Percentiles rank a stretch among this genome's conserved stretches.
phyloP scores from a whole-genome alignment of 2,113 vertebrate species.

The Caranx melampygus region DNA sequence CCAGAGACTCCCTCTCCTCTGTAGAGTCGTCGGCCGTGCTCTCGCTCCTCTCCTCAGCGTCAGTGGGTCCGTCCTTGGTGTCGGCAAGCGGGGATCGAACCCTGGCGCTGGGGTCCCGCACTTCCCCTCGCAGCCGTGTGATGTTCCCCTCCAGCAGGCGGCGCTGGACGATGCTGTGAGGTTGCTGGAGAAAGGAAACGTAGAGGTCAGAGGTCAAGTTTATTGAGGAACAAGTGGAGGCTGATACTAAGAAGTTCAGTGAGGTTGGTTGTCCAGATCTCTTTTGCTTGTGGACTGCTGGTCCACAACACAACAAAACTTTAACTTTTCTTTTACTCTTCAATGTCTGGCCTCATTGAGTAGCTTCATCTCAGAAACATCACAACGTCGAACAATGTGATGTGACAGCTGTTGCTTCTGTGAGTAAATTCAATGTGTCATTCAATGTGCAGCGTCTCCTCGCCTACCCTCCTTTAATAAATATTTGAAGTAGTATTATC shows the following conservation, averaged over 20 bases:
- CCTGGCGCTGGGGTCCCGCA: conserved; percentile 67
- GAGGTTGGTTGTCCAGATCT: background rate
- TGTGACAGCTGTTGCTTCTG: too few relatives aligned
- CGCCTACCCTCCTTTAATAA: background rate
- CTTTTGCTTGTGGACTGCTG: background rate
- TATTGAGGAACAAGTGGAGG: background rate
- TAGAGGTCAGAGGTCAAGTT: background rate
- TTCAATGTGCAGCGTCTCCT: background rate
- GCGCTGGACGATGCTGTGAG: conserved; percentile 92
- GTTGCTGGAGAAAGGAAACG: conserved; percentile 85
- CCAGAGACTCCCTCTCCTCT: conserved; percentile 83
- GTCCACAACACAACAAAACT: background rate
- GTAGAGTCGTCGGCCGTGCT: conserved; percentile 84
- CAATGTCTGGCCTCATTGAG: too few relatives aligned
- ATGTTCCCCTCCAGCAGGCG: conserved; percentile 91
- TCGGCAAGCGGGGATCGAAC: conserved; percentile 85
- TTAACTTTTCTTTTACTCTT: too few relatives aligned
- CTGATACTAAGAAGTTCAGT: background rate
- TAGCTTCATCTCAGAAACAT: too few relatives aligned
- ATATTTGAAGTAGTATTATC: conserved; percentile 7
- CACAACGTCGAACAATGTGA: too few relatives aligned
- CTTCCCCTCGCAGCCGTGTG: conserved; percentile 82
- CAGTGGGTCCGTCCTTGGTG: conserved; percentile 72
- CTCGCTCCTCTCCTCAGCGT: conserved; percentile 81
- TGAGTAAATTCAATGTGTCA: background rate